Base-by-base conservation (phyloP, 1,140 invertebrate species). In the Heliconius eleuchia region DNA sequence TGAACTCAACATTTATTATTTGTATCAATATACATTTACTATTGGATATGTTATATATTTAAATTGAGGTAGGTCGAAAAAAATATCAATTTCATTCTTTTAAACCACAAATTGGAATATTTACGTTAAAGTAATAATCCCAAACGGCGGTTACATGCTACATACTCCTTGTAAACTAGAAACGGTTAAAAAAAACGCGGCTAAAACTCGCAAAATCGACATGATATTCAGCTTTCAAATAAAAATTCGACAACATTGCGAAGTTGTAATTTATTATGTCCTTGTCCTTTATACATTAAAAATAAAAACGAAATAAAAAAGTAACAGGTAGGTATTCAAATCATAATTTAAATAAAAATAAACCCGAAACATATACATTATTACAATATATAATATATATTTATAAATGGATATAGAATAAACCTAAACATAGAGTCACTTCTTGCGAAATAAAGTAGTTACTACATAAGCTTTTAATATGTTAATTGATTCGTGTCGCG, bases 391-490 rank as follows among this genome's bases (percentile, higher is more conserved):
- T 23, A 23, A 23, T 23, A 23, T 23, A 30, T 30, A 30, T 30
- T 30, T 30, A 30, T 57, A 23, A 2, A 57, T 52, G 18, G 0
- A 8, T 57, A n/a, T 23, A n/a, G 0, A 3, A n/a, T 66, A 30
- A 9, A 27, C 11, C n/a, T 66, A 30, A 27, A 66, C 11, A 30
- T 66, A 23, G 23, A 60, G 23, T 27, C 23, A 27, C 9, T 1
- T 27, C 8, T 60, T 60, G 57, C 9, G 19, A 27, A 66, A 66
- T 66, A 66, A 66, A 16, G 9, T 27, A 66, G 57, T 66, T 66
- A 66, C 57, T 11, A 27, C 57, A 30, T 66, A 66, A 73, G 39
- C 71, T 73, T 73, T 73, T 50, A 73, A 46, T 73, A 73, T 73
- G 71, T n/a, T 73, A 73, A 73, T 73, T 71, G 34, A 71, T 71